Conservation (phyloP, 64 coral and sea anemone genomes). For the Pocillopora verrucosa region DNA sequence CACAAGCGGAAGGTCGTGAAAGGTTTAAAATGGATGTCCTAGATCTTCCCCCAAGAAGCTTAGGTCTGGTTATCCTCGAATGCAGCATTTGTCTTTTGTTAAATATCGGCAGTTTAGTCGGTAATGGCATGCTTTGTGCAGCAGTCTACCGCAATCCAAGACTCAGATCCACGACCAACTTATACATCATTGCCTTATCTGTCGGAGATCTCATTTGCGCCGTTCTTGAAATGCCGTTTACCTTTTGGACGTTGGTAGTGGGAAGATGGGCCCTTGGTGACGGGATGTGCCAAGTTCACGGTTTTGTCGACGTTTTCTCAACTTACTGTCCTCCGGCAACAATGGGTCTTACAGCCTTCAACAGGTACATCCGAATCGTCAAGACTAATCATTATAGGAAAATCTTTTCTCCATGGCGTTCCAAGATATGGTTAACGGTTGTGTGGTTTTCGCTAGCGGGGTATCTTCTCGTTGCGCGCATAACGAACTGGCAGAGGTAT, state of each 20-base stretch:
- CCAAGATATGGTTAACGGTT: not conserved
- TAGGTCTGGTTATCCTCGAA: not conserved
- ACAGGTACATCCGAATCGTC: slow-evolving; percentile 74
- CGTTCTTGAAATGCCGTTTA: not conserved
- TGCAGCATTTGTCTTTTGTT: slow-evolving; percentile 10
- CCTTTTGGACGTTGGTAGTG: not conserved
- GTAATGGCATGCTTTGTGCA: not conserved
- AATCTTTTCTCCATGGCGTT: slow-evolving; percentile 49
- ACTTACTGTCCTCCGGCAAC: slow-evolving; percentile 54
- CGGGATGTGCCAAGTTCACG: slow-evolving; percentile 51
- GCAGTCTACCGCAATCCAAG: slow-evolving; percentile 31
- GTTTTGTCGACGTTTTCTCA: slow-evolving; percentile 56
- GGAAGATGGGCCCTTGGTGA: slow-evolving; percentile 64
- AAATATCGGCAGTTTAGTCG: not conserved
- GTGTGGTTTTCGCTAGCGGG: not conserved
- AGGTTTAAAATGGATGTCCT: not conserved
- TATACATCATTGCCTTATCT: slow-evolving; percentile 16
- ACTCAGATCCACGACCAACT: slow-evolving; percentile 6
- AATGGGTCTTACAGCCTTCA: slow-evolving; percentile 52
- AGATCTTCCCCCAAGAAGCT: slow-evolving; percentile 19
- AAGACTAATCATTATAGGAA: slow-evolving; percentile 40
- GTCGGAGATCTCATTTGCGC: not conserved
- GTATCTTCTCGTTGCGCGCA: not conserved
- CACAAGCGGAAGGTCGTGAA: not conserved
- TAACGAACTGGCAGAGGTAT: slow-evolving; percentile 15